phyloP scores from a whole-genome alignment of 2,797 vertebrate species.

The Prionace glauca region DNA sequence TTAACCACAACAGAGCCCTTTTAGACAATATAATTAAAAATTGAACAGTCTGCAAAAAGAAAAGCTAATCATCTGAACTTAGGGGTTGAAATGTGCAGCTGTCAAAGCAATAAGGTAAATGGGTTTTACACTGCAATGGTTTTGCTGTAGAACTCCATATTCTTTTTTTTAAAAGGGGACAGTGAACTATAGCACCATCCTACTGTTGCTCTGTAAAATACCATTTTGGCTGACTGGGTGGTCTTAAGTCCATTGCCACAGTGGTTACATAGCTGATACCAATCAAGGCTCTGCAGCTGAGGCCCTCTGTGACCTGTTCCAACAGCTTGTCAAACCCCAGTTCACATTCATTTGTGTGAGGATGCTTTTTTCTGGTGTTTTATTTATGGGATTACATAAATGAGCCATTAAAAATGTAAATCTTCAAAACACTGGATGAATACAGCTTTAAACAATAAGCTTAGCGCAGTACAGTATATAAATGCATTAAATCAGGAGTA shows the following conservation, averaged over 20 bases:
- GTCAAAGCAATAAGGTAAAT: constrained; percentile 69
- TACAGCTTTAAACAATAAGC: constrained; percentile 71
- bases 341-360: constrained; percentile 67
- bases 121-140: constrained; percentile 59
- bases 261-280: constrained; percentile 63
- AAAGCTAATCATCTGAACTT: constrained; percentile 60
- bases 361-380: constrained; percentile 65
- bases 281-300: constrained; percentile 73
- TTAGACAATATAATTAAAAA: constrained; percentile 51
- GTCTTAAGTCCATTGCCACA: constrained; percentile 73
- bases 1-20: constrained; percentile 57
- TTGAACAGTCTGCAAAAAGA: constrained; percentile 57
- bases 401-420: constrained; percentile 82
- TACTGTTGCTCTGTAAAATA: constrained; percentile 61
- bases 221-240: constrained; percentile 72
- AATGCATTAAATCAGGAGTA: constrained; percentile 51
- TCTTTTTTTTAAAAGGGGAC: constrained; percentile 61
- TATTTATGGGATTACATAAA: constrained; percentile 84
- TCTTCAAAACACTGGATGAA: constrained; percentile 73
- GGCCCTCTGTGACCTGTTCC: constrained; percentile 69
- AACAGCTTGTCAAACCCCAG: constrained; percentile 61
- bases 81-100: constrained; percentile 63
- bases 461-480: constrained; percentile 63
- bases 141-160: constrained; percentile 59
- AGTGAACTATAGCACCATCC: constrained; percentile 64